Base-by-base conservation (phyloP, 2,888 invertebrate genomes). In the Thera obeliscata region DNA sequence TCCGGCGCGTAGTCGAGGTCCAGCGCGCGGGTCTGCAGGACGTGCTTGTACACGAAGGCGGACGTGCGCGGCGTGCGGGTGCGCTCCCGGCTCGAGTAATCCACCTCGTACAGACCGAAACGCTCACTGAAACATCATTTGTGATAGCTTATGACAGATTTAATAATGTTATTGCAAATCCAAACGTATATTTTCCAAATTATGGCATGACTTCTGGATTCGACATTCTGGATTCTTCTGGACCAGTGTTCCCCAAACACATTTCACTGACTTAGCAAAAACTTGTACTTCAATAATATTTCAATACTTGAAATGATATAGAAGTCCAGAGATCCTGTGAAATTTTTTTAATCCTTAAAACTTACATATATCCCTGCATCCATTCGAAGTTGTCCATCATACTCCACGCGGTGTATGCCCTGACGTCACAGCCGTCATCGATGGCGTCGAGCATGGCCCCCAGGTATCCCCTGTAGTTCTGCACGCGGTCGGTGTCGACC, bases 381-480 rank as follows among this genome's bases (percentile, higher is more conserved):
- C 95, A 96, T 79, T 95, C 95, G 76, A 95, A 95, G 77, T 95
- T 95, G 76, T 96, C 96, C 85, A 95, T 87, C 0, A 96, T 82
- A 61, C 94, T 94, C 95, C 95, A 95, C 2, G 93, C 93, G 0
- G 94, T 90, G 81, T 95, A 95, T 0, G 91, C 94, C 54, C 74
- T 77, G 1, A 94, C 76, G 62, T 93, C 81, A 11, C 88, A 90
- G 0, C 90, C 90, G 36, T 93, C 90, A 8, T 89, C 86, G 0
- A 93, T 81, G 1, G 94, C 93, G 54, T 91, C 85, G 64, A 93
- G 68, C 75, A 94, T 73, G 56, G 89, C 90, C 5, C 79, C 73
- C 33, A 94, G 74, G 69, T 94, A 91, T 1, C 74, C 74, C 66
- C 87, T 79, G 56, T 88, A 82, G 79, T 90, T 90, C 1, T 80